phyloP scores from a whole-genome alignment of 1,140 invertebrate species.

The Panagrolaimus sp. region DNA sequence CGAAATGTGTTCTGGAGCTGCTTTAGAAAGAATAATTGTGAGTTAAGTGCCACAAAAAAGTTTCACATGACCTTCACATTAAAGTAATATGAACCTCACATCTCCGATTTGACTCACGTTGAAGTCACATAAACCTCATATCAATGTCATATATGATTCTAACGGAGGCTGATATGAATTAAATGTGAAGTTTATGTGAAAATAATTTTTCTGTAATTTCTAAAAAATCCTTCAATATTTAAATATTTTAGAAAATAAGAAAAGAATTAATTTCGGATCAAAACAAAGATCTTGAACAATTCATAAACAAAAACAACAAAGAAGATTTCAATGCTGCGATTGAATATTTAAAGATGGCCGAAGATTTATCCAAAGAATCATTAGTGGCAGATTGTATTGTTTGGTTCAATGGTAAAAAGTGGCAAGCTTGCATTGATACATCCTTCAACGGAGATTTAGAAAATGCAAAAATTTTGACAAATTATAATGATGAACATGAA shows the following conservation, averaged over 20 bases:
- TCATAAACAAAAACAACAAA: too few relatives aligned
- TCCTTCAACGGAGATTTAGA: conserved; percentile 74
- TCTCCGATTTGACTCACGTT: too few relatives aligned
- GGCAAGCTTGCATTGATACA: conserved; percentile 75
- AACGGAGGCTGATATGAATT: conserved; percentile 62
- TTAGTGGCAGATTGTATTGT: conserved; percentile 86
- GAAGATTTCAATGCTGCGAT: too few relatives aligned
- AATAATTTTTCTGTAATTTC: too few relatives aligned
- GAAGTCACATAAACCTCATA: conserved; percentile 59
- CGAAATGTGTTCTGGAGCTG: conserved; percentile 76
- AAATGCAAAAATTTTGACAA: conserved; percentile 72
- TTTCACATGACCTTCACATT: too few relatives aligned
- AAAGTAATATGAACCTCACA: too few relatives aligned
- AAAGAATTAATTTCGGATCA: conserved; percentile 61
- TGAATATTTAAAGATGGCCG: too few relatives aligned
- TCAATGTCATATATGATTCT: conserved; percentile 69
- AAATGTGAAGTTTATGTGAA: too few relatives aligned
- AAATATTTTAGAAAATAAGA: conserved; percentile 70
- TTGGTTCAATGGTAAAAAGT: conserved; percentile 75
- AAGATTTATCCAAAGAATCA: too few relatives aligned
- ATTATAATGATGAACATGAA: conserved; percentile 75
- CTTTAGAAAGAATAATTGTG: neutral
- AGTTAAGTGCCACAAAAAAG: conserved; percentile 80
- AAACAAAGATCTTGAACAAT: conserved; percentile 58
- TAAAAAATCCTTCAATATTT: conserved; percentile 73